Percentiles rank a stretch among this genome's conserved stretches.
Evolutionary conservation across 2,797 vertebrate species (phyloP).

Genomic region (Enteromius thamalakanensis): DNA sequence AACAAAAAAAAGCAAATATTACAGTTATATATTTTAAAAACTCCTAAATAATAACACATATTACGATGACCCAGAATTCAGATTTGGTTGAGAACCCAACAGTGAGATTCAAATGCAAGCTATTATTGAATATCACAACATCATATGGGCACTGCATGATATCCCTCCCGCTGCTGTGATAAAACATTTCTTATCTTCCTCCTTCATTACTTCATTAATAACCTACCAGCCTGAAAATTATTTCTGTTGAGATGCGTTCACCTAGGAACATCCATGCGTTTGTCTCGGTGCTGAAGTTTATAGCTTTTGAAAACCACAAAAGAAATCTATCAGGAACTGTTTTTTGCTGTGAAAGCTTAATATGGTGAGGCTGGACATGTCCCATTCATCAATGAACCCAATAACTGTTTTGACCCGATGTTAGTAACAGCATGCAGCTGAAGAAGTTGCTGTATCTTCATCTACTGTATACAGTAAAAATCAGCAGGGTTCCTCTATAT

Average conservation of each 20-base stretch:
- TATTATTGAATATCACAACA: conserved; percentile 6
- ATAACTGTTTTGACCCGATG: conserved; percentile 6
- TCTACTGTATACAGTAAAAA: background rate
- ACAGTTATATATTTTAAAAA: background rate
- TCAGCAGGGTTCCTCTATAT: background rate
- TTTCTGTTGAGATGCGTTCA: conserved; percentile 38
- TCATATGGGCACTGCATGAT: background rate
- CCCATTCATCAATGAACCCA: background rate
- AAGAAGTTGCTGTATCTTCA: background rate
- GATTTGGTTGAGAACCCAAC: background rate
- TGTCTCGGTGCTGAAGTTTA: background rate
- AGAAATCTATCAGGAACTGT: background rate
- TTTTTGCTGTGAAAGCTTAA: conserved; percentile 17
- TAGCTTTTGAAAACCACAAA: conserved; percentile 16
- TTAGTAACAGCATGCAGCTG: conserved; percentile 23
- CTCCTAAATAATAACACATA: background rate
- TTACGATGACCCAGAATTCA: background rate
- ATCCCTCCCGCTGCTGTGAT: conserved; percentile 36
- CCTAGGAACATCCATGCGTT: conserved; percentile 24
- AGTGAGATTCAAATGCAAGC: conserved; percentile 11
- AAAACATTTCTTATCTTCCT: conserved; percentile 41
- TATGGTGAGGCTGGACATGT: background rate
- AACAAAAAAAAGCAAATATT: background rate
- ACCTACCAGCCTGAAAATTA: conserved; percentile 32
- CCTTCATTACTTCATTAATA: conserved; percentile 41